Percentiles rank a stretch among this genome's conserved stretches.
Evolutionary conservation across 2,888 invertebrate species (phyloP).

Genomic region (Eugnorisma glareosa): DNA sequence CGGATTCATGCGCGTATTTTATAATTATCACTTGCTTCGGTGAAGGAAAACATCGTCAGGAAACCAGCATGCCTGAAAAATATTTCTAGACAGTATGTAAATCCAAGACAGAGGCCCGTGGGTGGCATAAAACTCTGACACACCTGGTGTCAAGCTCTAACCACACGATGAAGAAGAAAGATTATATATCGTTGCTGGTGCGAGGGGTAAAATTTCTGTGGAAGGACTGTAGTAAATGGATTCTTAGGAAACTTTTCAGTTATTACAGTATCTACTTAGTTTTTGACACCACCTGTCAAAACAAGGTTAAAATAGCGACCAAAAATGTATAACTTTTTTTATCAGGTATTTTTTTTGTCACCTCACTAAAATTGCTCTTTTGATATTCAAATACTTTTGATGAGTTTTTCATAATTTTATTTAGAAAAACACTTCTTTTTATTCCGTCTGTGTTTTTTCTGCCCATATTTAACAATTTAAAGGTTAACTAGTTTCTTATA

Average conservation of each 20-base stretch:
- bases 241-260: background rate
- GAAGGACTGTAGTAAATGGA: background rate
- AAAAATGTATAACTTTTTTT: background rate
- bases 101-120: too few relatives aligned
- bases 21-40: too few relatives aligned
- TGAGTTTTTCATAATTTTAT: background rate
- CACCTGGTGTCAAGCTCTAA: too few relatives aligned
- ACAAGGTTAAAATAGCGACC: background rate
- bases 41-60: too few relatives aligned
- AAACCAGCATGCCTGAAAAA: too few relatives aligned
- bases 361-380: constrained; percentile 4
- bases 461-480: background rate
- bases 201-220: too few relatives aligned
- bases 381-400: background rate
- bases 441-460: constrained; percentile 6
- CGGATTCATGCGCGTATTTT: too few relatives aligned
- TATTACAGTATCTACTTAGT: background rate
- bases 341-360: background rate
- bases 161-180: too few relatives aligned
- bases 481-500: background rate
- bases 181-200: too few relatives aligned
- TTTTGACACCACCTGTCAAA: background rate
- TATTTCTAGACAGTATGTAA: too few relatives aligned
- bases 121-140: too few relatives aligned
- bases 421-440: background rate